Evolutionary conservation across 1,140 invertebrate genomes (phyloP).

Genomic region (Ctenoplectra terminalis): DNA sequence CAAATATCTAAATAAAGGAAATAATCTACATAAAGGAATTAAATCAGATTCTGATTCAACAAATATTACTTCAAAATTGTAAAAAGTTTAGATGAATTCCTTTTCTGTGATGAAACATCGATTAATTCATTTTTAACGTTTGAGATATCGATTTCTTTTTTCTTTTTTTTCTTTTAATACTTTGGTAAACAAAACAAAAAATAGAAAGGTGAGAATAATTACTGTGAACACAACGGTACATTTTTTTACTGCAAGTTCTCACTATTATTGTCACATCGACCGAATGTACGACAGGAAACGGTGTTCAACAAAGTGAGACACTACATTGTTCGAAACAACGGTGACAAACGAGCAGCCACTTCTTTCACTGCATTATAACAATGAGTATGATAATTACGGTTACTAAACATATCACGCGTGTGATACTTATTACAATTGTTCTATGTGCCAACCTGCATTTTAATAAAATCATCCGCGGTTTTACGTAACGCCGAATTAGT

Average conservation of each 20-base stretch:
- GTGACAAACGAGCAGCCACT: conserved; percentile 7
- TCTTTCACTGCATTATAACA: conserved; percentile 35
- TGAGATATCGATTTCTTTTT: not conserved
- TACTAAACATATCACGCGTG: conserved; percentile 30
- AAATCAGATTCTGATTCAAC: too few species aligned
- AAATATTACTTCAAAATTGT: too few species aligned
- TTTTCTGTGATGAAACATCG: too few species aligned
- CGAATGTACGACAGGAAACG: conserved; percentile 9
- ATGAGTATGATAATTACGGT: conserved; percentile 30
- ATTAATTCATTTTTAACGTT: too few species aligned
- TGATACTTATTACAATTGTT: conserved; percentile 26
- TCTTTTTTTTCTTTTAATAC: not conserved
- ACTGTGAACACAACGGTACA: not conserved
- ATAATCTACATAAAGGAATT: too few species aligned
- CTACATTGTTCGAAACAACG: conserved; percentile 21
- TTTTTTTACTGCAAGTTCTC: not conserved
- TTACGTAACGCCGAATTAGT: not conserved
- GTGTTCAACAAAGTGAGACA: conserved; percentile 42
- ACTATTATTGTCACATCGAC: not conserved
- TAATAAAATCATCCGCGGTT: conserved; percentile 25
- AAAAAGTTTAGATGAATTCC: too few species aligned
- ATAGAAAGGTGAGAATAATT: not conserved
- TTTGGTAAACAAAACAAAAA: not conserved
- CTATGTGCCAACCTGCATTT: not conserved
- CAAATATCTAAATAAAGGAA: too few species aligned